Percentiles rank a stretch among this genome's conserved stretches.
phyloP scores from a whole-genome alignment of 64 coral and sea anemone genomes.

The Astreopora myriophthalma region DNA sequence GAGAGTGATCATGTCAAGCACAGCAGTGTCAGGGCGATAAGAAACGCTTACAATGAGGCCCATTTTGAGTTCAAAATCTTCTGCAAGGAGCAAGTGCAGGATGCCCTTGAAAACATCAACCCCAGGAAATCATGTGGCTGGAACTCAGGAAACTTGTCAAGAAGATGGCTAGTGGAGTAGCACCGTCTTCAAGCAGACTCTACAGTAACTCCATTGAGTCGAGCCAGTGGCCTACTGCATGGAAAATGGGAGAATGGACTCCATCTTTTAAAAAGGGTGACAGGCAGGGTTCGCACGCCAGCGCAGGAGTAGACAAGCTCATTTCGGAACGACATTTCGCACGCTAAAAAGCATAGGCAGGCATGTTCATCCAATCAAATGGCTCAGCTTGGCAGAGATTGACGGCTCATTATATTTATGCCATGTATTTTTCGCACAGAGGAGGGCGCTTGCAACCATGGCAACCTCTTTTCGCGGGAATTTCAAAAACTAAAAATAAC shows the following conservation, averaged over 20 bases:
- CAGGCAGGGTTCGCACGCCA: no score
- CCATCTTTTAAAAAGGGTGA: slow-evolving; percentile 18
- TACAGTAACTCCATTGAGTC: slow-evolving; percentile 41
- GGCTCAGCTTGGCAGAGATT: no score
- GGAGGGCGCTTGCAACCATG: no score
- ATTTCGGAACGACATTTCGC: no score
- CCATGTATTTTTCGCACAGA: no score
- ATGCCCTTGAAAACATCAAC: slow-evolving; percentile 53
- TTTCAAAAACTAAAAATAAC: no score
- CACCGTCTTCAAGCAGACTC: slow-evolving; percentile 47
- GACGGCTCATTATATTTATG: no score
- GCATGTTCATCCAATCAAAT: no score
- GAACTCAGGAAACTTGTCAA: slow-evolving; percentile 42
- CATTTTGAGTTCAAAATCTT: slow-evolving; percentile 48
- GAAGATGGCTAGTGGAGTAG: slow-evolving; percentile 41
- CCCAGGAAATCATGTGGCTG: slow-evolving; percentile 51
- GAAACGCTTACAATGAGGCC: neutral
- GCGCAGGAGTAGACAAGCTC: no score
- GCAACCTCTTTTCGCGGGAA: no score
- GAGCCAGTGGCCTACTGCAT: slow-evolving; percentile 44
- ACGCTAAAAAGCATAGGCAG: no score
- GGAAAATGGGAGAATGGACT: slow-evolving; percentile 26
- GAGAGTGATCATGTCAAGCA: slow-evolving; percentile 51
- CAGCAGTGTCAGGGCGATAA: slow-evolving; percentile 33
- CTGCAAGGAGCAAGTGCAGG: slow-evolving; percentile 24